Percentiles rank a stretch among this genome's conserved stretches.
These are phyloP conservation scores for Drosophila funebris DNA, from an alignment of 1,140 invertebrate genomes.

Conservation along the genomic window DNA sequence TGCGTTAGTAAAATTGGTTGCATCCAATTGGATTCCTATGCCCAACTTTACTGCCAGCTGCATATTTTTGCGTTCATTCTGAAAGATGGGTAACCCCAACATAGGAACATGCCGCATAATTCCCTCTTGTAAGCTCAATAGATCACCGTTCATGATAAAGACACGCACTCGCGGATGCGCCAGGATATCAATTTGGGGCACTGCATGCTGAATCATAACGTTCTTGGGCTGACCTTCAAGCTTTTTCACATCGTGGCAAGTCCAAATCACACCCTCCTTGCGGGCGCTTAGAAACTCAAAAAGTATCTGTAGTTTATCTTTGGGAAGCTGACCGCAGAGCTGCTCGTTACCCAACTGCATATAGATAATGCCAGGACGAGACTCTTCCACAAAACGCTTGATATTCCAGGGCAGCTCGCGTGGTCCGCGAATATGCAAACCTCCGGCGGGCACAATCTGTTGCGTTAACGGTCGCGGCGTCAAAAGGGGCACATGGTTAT, in stretches of 20 bases:
- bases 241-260: conserved; percentile 83
- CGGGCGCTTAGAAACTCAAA: conserved; percentile 81
- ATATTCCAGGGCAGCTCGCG: conserved; percentile 83
- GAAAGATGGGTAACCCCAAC: conserved; percentile 84
- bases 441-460: conserved; percentile 78
- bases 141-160: conserved; percentile 86
- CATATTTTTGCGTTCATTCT: conserved; percentile 82
- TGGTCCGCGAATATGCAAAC: conserved; percentile 74
- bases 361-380: conserved; percentile 85
- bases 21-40: conserved; percentile 58
- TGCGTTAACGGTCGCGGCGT: conserved; percentile 62
- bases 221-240: conserved; percentile 83
- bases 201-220: conserved; percentile 84
- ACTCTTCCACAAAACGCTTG: conserved; percentile 83
- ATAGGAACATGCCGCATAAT: conserved; percentile 85
- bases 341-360: conserved; percentile 84
- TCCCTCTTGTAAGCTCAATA: conserved; percentile 85
- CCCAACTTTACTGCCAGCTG: conserved; percentile 69
- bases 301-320: conserved; percentile 78
- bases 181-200: conserved; percentile 86
- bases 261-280: conserved; percentile 85
- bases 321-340: conserved; percentile 65
- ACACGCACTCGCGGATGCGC: conserved; percentile 83
- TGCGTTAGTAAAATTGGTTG: conserved; percentile 57
- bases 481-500: conserved; percentile 78